Conservation (phyloP, 1,140 invertebrate genomes). For the Brachystomella parvula region DNA sequence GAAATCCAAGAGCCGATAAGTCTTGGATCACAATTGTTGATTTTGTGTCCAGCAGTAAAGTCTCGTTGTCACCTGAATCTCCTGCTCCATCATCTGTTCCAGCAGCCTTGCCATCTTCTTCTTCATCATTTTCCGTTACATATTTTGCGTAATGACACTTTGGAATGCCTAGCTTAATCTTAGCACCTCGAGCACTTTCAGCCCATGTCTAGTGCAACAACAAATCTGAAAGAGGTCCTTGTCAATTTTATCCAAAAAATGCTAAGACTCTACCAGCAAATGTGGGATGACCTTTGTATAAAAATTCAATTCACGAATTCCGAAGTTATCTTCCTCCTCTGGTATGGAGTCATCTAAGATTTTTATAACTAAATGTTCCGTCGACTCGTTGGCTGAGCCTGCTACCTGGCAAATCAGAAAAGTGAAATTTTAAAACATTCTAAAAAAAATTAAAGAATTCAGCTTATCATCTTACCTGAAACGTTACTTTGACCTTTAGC, state of each 20-base stretch:
- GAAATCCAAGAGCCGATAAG: conserved; percentile 45
- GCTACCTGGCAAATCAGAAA: conserved; percentile 14
- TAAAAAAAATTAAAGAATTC: background rate
- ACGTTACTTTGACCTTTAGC: conserved; percentile 21
- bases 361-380: conserved; percentile 37
- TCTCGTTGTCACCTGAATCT: background rate
- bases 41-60: conserved; percentile 21
- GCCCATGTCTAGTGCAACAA: conserved; percentile 10
- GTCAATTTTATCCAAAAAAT: background rate
- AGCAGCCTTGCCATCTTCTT: too few relatives aligned
- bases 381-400: conserved; percentile 25
- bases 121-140: conserved; percentile 14
- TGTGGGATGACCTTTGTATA: conserved; percentile 50
- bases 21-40: conserved; percentile 58
- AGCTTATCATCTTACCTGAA: conserved; percentile 16
- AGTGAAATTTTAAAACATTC: background rate
- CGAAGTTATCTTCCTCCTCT: conserved; percentile 56
- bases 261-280: conserved; percentile 13
- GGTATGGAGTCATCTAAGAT: conserved; percentile 35
- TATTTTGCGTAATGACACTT: conserved; percentile 58
- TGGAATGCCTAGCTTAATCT: conserved; percentile 51
- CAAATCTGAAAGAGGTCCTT: background rate
- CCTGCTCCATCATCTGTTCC: too few relatives aligned
- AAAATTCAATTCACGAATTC: conserved; percentile 70
- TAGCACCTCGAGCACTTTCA: conserved; percentile 9